A percentile compares a stretch with the other conserved stretches of the same genome.
phyloP scores from a whole-genome alignment of 2,888 invertebrate species.

The Mechanitis mazaeus region DNA sequence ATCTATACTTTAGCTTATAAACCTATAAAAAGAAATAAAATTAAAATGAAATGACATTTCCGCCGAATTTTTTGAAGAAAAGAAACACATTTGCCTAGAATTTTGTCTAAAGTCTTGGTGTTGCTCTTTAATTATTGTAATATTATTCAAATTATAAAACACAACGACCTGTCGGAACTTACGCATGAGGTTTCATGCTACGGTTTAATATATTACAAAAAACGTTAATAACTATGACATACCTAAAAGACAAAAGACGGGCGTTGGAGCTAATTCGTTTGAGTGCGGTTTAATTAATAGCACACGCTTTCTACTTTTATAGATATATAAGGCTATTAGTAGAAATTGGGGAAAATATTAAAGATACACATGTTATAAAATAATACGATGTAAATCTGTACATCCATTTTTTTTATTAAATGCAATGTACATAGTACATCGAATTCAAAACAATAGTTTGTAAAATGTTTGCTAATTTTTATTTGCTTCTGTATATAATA shows the following conservation, averaged over 20 bases:
- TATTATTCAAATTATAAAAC: slow-evolving; percentile 4
- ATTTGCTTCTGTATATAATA: too few relatives aligned
- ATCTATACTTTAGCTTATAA: too few relatives aligned
- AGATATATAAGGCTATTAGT: neutral
- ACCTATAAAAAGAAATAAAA: too few relatives aligned
- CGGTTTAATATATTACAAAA: neutral
- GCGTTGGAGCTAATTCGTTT: slow-evolving; percentile 15
- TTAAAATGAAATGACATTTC: too few relatives aligned
- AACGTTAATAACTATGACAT: neutral
- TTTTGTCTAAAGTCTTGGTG: neutral
- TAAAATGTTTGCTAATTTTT: too few relatives aligned
- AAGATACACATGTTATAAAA: too few relatives aligned
- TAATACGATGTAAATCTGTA: too few relatives aligned
- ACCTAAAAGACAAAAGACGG: neutral
- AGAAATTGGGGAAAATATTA: neutral
- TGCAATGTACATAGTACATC: too few relatives aligned
- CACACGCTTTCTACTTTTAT: neutral
- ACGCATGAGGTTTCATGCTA: neutral
- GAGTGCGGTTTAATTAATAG: slow-evolving; percentile 23
- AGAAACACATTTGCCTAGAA: too few relatives aligned
- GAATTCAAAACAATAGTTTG: too few relatives aligned
- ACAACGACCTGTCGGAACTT: neutral
- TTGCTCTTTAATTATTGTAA: slow-evolving; percentile 2
- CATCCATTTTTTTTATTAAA: too few relatives aligned
- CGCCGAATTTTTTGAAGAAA: too few relatives aligned